These are phyloP conservation scores for Subanguina moxae DNA, from an alignment of 1,140 invertebrate species.

Conservation along the genomic window DNA sequence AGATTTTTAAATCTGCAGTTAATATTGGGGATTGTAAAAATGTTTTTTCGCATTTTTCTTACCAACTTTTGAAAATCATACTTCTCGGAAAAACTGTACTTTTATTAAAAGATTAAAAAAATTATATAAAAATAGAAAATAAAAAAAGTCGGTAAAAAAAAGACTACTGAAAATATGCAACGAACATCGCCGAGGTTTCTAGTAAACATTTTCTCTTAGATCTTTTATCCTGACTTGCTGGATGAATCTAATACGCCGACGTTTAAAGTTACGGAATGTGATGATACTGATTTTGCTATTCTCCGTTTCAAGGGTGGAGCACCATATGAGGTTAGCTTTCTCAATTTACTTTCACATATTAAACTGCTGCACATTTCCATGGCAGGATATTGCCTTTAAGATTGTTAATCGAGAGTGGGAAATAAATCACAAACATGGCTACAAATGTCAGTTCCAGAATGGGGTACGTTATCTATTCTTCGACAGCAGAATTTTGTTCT, in stretches of 20 bases:
- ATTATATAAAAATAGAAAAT: too few relatives aligned
- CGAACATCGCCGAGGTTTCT: too few relatives aligned
- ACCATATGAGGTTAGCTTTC: neutral
- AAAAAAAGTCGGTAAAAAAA: too few relatives aligned
- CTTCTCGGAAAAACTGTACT: too few relatives aligned
- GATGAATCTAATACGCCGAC: slow-evolving; percentile 88
- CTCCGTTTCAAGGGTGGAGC: slow-evolving; percentile 84
- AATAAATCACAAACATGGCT: slow-evolving; percentile 94
- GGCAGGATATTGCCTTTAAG: slow-evolving; percentile 99
- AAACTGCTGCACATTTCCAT: slow-evolving; percentile 85
- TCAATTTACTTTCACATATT: neutral
- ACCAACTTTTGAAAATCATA: too few relatives aligned
- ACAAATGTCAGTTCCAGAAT: slow-evolving; percentile 96
- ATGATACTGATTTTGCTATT: slow-evolving; percentile 78
- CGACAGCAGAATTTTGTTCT: slow-evolving; percentile 3
- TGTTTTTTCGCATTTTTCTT: too few relatives aligned
- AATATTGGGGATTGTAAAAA: neutral
- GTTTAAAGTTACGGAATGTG: slow-evolving; percentile 70
- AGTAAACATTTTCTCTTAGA: slow-evolving; percentile 62
- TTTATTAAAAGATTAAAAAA: too few relatives aligned
- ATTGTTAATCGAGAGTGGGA: slow-evolving; percentile 99
- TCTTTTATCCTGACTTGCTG: slow-evolving; percentile 98
- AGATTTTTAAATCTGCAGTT: too few relatives aligned
- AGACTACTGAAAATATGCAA: too few relatives aligned
- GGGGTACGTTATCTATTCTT: slow-evolving; percentile 71